These are phyloP conservation scores for Antidorcas marsupialis DNA, from an alignment of 2,113 vertebrate species.

Conservation along the genomic window DNA sequence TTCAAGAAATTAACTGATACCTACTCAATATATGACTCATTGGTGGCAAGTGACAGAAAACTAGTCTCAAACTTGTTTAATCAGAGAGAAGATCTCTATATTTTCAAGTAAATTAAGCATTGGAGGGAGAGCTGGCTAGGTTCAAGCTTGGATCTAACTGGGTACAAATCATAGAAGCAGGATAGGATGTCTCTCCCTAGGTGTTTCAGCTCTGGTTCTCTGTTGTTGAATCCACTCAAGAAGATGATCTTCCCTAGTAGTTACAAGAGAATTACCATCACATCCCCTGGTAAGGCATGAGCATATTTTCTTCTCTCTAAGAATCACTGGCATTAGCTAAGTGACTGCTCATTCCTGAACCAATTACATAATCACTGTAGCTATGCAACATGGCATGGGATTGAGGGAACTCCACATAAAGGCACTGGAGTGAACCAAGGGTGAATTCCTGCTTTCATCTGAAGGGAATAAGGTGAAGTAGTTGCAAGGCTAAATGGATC, in stretches of 20 bases:
- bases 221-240: neutral
- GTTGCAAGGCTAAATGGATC: neutral
- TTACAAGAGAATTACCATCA: neutral
- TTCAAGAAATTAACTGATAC: constrained; percentile 60
- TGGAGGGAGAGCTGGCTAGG: neutral
- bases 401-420: neutral
- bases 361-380: neutral
- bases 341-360: neutral
- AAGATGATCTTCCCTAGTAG: neutral
- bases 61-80: constrained; percentile 30
- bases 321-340: neutral
- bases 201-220: neutral
- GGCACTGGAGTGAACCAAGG: neutral
- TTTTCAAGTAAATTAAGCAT: constrained; percentile 3
- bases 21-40: constrained; percentile 43
- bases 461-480: neutral
- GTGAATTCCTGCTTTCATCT: neutral
- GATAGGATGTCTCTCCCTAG: neutral
- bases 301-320: neutral
- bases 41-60: constrained; percentile 53
- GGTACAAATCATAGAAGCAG: neutral
- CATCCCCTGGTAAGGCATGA: neutral
- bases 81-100: neutral
- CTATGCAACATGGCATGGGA: neutral
- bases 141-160: neutral